Conservation (phyloP, 2,113 vertebrate genomes). For the Clinocottus analis region DNA sequence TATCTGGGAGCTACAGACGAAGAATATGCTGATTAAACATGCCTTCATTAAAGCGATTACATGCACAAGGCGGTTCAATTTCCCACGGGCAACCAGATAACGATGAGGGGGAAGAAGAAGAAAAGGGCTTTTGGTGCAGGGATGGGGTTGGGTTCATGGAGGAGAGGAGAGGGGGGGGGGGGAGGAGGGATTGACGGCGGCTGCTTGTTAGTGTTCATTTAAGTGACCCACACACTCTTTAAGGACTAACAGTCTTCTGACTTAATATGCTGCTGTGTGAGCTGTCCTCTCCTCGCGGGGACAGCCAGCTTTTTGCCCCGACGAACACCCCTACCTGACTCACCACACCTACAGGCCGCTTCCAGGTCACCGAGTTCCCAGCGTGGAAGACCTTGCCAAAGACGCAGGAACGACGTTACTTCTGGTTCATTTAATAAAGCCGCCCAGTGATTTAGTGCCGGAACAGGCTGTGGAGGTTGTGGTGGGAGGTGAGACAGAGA, state of each 20-base stretch:
- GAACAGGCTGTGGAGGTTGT: slow-evolving; percentile 37
- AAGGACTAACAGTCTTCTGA: slow-evolving; percentile 63
- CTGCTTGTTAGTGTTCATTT: slow-evolving; percentile 68
- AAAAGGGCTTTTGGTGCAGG: slow-evolving; percentile 35
- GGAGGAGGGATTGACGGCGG: slow-evolving; percentile 23
- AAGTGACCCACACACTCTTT: slow-evolving; percentile 51
- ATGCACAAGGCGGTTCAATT: slow-evolving; percentile 66
- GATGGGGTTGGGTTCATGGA: slow-evolving; percentile 11
- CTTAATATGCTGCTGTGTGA: slow-evolving; percentile 54
- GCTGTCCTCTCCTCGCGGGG: slow-evolving; percentile 66
- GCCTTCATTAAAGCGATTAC: slow-evolving; percentile 86
- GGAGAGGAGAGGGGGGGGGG: slow-evolving; percentile 1
- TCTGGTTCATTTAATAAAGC: slow-evolving; percentile 74
- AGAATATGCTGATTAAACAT: slow-evolving; percentile 78
- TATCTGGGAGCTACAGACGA: slow-evolving; percentile 76
- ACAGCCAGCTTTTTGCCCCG: slow-evolving; percentile 63
- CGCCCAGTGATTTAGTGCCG: slow-evolving; percentile 64
- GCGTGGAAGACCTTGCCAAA: slow-evolving; percentile 80
- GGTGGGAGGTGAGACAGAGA: slow-evolving; percentile 20
- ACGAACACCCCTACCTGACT: slow-evolving; percentile 80
- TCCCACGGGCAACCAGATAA: slow-evolving; percentile 77
- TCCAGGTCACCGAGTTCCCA: slow-evolving; percentile 80
- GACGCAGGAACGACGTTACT: slow-evolving; percentile 67
- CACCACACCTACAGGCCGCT: slow-evolving; percentile 82
- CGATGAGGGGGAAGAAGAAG: slow-evolving; percentile 51